Evolutionary conservation across 2,888 invertebrate species (phyloP).

Genomic region (Mesorhabditis belari): DNA sequence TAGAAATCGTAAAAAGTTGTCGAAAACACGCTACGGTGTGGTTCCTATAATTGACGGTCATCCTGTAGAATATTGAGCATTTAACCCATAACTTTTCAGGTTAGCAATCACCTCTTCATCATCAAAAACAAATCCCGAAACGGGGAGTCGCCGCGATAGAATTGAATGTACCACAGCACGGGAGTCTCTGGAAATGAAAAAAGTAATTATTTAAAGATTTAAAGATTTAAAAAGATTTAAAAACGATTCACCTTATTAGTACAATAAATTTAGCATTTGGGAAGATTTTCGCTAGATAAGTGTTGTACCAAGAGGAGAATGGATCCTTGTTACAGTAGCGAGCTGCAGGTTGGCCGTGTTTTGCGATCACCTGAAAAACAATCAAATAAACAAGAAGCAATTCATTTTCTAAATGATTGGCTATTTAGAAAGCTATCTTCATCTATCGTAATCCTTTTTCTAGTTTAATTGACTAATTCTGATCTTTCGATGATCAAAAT

Average conservation of each 20-base stretch:
- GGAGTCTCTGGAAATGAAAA: constrained; percentile 17
- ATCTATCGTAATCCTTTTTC: too few species aligned
- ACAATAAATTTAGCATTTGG: constrained; percentile 93
- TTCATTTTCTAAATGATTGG: too few species aligned
- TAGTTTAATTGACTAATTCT: too few species aligned
- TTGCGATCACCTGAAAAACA: constrained; percentile 66
- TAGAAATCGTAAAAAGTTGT: too few species aligned
- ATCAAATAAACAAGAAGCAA: too few species aligned
- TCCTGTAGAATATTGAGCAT: too few species aligned
- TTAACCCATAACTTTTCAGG: too few species aligned
- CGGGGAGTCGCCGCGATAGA: constrained; percentile 78
- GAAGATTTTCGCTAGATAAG: constrained; percentile 83
- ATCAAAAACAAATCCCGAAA: constrained; percentile 75
- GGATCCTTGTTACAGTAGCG: constrained; percentile 97
- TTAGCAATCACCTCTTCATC: constrained; percentile 7
- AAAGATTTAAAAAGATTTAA: not conserved
- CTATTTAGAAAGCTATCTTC: too few species aligned
- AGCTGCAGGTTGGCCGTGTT: constrained; percentile 81
- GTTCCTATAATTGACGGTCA: too few species aligned
- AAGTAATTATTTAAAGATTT: constrained; percentile 1
- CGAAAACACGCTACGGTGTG: too few species aligned
- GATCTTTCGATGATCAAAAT: too few species aligned
- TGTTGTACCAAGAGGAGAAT: constrained; percentile 87
- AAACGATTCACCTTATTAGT: constrained; percentile 89
- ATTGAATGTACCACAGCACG: constrained; percentile 95